Percentiles rank a stretch among this genome's conserved stretches.
phyloP scores from a whole-genome alignment of 2,888 invertebrate genomes.

The Ormia ochracea region DNA sequence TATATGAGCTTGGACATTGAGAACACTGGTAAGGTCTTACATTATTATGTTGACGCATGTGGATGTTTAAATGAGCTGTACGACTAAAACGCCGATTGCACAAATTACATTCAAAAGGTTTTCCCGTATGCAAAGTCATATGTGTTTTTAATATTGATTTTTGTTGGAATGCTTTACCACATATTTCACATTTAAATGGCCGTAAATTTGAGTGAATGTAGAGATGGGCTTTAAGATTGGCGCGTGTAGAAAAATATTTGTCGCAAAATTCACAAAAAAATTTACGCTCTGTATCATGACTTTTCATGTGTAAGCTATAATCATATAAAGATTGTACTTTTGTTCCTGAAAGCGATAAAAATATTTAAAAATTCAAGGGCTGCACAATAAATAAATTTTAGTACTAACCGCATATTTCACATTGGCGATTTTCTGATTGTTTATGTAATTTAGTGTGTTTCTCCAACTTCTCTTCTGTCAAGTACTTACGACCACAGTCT shows the following conservation, averaged over 20 bases:
- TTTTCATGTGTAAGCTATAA: constrained; percentile 62
- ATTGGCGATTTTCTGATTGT: constrained; percentile 20
- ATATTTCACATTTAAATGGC: constrained; percentile 65
- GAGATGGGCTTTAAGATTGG: constrained; percentile 62
- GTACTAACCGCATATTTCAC: constrained; percentile 46
- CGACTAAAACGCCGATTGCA: constrained; percentile 67
- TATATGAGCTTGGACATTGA: constrained; percentile 64
- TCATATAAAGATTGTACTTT: constrained; percentile 50
- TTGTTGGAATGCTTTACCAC: constrained; percentile 65
- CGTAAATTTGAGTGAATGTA: constrained; percentile 65
- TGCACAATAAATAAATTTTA: not conserved
- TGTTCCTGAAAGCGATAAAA: constrained; percentile 62
- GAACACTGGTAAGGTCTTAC: constrained; percentile 66
- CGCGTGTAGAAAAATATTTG: constrained; percentile 60
- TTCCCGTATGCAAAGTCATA: constrained; percentile 65
- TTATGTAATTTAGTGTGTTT: constrained; percentile 58
- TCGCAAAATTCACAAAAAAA: constrained; percentile 64
- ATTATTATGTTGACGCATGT: constrained; percentile 65
- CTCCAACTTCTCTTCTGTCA: constrained; percentile 59
- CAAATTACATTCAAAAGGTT: constrained; percentile 64
- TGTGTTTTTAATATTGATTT: constrained; percentile 65
- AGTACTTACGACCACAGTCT: constrained; percentile 60
- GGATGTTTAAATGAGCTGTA: constrained; percentile 65
- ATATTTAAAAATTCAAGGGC: not conserved
- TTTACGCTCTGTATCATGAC: constrained; percentile 62